These are phyloP conservation scores for Gephyroberyx darwinii DNA, from an alignment of 2,797 vertebrate species.

Conservation along the genomic window DNA sequence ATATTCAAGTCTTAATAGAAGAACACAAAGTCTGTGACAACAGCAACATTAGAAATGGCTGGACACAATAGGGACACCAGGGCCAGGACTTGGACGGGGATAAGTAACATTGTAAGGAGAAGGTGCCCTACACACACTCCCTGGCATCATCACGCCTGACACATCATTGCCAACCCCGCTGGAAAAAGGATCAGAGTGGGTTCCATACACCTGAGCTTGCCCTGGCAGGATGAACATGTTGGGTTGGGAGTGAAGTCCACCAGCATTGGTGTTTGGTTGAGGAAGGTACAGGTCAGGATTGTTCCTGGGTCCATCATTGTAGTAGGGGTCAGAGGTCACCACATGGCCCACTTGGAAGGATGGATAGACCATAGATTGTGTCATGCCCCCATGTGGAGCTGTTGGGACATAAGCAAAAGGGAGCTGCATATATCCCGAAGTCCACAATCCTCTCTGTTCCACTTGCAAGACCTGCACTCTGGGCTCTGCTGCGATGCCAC, in stretches of 20 bases:
- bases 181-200: slow-evolving; percentile 7
- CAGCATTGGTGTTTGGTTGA: background rate
- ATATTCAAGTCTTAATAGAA: background rate
- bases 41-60: background rate
- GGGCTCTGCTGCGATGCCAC: background rate
- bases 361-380: background rate
- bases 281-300: background rate
- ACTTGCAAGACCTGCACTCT: background rate
- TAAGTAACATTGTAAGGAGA: background rate
- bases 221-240: background rate
- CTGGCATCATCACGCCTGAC: slow-evolving; percentile 1
- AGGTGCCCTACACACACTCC: background rate
- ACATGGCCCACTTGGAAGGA: background rate
- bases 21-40: background rate
- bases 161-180: background rate
- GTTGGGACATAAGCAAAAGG: background rate
- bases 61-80: background rate
- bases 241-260: background rate
- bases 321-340: slow-evolving; percentile 9
- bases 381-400: slow-evolving; percentile 8
- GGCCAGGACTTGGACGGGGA: background rate
- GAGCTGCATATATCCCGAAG: background rate
- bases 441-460: slow-evolving; percentile 1
- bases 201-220: background rate
- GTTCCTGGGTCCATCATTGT: background rate